Evolutionary conservation across 2,888 invertebrate species (phyloP), one percentile per base, ranked within the genome.

Genomic region (Pammene fasciana): DNA sequence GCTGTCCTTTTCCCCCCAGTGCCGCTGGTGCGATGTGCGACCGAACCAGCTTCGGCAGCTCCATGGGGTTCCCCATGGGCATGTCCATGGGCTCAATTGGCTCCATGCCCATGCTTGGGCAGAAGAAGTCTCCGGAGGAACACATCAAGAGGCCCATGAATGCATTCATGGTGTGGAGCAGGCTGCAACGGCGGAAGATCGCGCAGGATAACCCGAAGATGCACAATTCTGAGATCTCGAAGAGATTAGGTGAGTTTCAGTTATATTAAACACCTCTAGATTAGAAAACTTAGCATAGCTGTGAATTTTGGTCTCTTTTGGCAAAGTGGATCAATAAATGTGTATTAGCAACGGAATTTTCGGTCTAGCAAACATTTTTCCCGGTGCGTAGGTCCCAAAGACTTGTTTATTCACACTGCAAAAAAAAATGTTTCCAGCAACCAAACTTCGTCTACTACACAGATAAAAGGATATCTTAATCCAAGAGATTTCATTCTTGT

Each of bases 101-200:
- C 65, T 88, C 93, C 77, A 94, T 95, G 84, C 70, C 70, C 65
- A 70, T 70, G 65, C 93, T 93, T 11, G 92, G 93, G 75, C 92
- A 89, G 78, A 93, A 93, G 83, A 93, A 93, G 81, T 93, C 94
- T 68, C 96, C 95, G 74, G 96, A 96, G 79, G 97, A 97, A 80
- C 97, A 98, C 90, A 98, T 99, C 79, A 99, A 99, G 87, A 93
- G 99, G 75, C 99, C 99, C 45, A 99, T 99, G 99, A 99, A 99
- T 89, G 99, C 99, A 0, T 99, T 99, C 90, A 99, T 99, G 99
- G 99, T 99, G 60, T 99, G 99, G 98, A 98, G 98, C 11, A 91
- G 99, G 72, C 93, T 97, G 65, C 98, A 98, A 86, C 92, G 99
- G 76, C 93, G 98, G 80, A 98, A 98, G 92, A 99, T 99, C 79